Conservation (phyloP, 2,113 vertebrate species). For the Sakesphorus luctuosus region DNA sequence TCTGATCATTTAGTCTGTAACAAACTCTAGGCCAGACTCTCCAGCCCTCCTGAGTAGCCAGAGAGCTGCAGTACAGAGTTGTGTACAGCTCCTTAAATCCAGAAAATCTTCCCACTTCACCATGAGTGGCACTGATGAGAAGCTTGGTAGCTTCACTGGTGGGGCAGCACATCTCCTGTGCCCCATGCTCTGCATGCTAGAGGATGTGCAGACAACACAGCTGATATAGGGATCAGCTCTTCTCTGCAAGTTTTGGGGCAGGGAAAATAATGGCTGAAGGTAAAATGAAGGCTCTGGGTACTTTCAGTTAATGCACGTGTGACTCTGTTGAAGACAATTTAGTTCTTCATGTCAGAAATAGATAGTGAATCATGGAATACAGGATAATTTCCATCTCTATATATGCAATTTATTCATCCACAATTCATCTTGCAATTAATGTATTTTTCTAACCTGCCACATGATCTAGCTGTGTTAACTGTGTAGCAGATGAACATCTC, state of each 20-base stretch:
- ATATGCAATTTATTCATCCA: not conserved
- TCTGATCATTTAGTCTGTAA: not conserved
- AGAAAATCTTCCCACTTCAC: not conserved
- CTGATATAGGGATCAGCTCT: not conserved
- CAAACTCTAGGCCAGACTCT: not conserved
- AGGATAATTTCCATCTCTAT: not conserved
- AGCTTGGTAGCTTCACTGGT: not conserved
- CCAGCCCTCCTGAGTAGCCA: not conserved
- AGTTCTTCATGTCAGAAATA: not conserved
- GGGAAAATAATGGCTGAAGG: not conserved
- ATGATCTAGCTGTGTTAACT: not conserved
- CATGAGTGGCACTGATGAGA: not conserved
- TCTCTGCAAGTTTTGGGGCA: not conserved
- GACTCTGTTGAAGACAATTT: not conserved
- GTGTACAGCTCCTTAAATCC: accelerated
- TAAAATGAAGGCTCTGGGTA: not conserved
- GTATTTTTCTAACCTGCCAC: not conserved
- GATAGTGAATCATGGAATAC: not conserved
- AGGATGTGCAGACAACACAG: not conserved
- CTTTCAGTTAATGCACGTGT: not conserved
- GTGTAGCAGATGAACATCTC: not conserved
- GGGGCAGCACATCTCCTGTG: not conserved
- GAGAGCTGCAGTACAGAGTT: not conserved
- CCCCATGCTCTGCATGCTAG: not conserved
- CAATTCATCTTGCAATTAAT: not conserved